Evolutionary conservation across 2,113 vertebrate genomes (phyloP).

Genomic region (Leucopsar rothschildi): DNA sequence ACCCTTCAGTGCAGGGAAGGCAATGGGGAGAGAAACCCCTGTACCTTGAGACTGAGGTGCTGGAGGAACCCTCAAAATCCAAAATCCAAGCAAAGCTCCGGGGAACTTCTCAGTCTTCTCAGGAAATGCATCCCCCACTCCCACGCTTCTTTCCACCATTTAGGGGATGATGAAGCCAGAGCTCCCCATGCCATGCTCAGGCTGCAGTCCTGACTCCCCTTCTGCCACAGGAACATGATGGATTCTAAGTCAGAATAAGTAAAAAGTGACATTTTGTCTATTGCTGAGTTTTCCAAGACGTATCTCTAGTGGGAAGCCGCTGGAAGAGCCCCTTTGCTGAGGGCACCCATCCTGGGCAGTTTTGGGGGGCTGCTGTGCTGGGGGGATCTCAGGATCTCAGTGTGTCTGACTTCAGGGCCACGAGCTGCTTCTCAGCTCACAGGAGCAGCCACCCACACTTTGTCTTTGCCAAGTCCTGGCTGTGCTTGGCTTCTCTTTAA

Average conservation of each 20-base stretch:
- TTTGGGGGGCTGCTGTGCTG: not conserved
- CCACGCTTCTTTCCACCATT: fast-evolving
- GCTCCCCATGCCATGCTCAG: not conserved
- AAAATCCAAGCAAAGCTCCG: not conserved
- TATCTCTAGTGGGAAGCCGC: not conserved
- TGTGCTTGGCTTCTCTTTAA: not conserved
- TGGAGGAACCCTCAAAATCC: not conserved
- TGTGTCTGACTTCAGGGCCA: not conserved
- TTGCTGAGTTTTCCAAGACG: not conserved
- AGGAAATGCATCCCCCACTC: not conserved
- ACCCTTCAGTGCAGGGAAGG: not conserved
- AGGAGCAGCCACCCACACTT: not conserved
- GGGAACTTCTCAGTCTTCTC: not conserved
- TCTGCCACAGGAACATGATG: fast-evolving
- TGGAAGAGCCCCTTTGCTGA: not conserved
- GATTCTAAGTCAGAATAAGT: not conserved
- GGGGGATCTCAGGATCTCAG: not conserved
- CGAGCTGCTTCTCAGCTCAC: not conserved
- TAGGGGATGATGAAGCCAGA: not conserved
- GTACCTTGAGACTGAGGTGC: not conserved
- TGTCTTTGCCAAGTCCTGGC: not conserved
- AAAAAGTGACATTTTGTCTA: not conserved
- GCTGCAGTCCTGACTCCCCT: fast-evolving
- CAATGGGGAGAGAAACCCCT: not conserved
- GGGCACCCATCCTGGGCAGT: not conserved